Percentiles rank a stretch among this genome's conserved stretches.
phyloP scores from a whole-genome alignment of 2,888 invertebrate genomes.

The Drosophila rellima region DNA sequence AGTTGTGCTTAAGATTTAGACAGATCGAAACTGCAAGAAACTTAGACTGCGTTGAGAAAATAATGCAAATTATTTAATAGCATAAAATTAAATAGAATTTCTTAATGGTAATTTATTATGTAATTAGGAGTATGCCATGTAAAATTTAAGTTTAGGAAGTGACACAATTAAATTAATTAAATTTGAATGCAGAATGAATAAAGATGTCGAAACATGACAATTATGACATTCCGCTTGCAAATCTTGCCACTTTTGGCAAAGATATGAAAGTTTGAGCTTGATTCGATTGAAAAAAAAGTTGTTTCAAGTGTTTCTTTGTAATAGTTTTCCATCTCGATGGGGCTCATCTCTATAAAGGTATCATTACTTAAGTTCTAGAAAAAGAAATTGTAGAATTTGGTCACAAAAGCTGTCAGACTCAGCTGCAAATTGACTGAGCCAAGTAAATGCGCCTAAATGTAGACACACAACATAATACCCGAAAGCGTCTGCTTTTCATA shows the following conservation, averaged over 20 bases:
- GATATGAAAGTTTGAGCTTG: too few relatives aligned
- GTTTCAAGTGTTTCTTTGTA: background rate
- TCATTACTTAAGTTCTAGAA: background rate
- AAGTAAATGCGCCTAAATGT: slow-evolving; percentile 56
- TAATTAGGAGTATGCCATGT: background rate
- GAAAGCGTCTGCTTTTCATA: slow-evolving; percentile 24
- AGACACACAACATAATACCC: slow-evolving; percentile 32
- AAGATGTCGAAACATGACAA: too few relatives aligned
- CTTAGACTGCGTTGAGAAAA: background rate
- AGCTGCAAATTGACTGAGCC: slow-evolving; percentile 28
- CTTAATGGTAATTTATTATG: background rate
- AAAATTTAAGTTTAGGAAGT: too few relatives aligned
- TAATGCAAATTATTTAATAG: background rate
- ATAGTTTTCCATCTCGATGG: background rate
- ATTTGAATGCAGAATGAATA: too few relatives aligned
- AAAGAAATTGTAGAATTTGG: slow-evolving; percentile 2
- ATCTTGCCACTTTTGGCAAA: too few relatives aligned
- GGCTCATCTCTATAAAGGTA: background rate
- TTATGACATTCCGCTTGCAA: too few relatives aligned
- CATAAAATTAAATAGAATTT: background rate
- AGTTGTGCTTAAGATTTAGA: slow-evolving; percentile 22
- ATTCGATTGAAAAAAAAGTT: too few relatives aligned
- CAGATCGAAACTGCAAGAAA: slow-evolving; percentile 5
- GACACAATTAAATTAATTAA: too few relatives aligned
- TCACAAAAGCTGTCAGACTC: slow-evolving; percentile 11